Evolutionary conservation across 2,888 invertebrate genomes (phyloP).

Genomic region (Octonoba sinensis): DNA sequence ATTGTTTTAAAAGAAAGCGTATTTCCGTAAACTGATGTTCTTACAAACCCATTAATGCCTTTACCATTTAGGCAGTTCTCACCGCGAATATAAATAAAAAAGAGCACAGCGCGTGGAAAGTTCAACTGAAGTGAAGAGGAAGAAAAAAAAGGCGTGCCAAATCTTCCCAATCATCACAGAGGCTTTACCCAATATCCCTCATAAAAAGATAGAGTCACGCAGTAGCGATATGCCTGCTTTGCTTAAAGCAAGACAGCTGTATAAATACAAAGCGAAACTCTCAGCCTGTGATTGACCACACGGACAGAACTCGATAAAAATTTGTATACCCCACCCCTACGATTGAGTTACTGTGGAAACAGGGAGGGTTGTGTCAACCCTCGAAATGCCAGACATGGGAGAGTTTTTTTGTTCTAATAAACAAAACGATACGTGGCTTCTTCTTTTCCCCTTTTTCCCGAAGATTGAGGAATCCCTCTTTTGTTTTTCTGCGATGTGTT

Average conservation of each 20-base stretch:
- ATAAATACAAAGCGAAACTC: constrained; percentile 32
- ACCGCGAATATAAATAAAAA: background rate
- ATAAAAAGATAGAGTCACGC: constrained; percentile 32
- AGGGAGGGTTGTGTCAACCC: constrained; percentile 46
- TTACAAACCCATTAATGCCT: too few relatives aligned
- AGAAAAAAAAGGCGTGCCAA: background rate
- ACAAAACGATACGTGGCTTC: background rate
- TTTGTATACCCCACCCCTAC: constrained; percentile 11
- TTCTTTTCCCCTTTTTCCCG: background rate
- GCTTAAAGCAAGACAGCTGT: constrained; percentile 41
- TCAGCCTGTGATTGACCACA: constrained; percentile 29
- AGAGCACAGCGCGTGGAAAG: too few relatives aligned
- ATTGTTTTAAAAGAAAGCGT: too few relatives aligned
- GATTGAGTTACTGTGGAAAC: constrained; percentile 47
- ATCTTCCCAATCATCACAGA: constrained; percentile 41
- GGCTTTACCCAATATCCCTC: constrained; percentile 27
- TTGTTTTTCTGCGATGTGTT: too few relatives aligned
- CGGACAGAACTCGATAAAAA: constrained; percentile 21
- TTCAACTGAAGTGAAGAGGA: too few relatives aligned
- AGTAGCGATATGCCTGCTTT: background rate
- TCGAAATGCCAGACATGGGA: constrained; percentile 4
- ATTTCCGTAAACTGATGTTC: too few relatives aligned
- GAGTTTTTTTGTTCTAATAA: constrained; percentile 6
- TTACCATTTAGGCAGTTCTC: too few relatives aligned
- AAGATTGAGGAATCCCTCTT: too few relatives aligned